Evolutionary conservation across 2,888 invertebrate species (phyloP).

Genomic region (Agelastica alni): DNA sequence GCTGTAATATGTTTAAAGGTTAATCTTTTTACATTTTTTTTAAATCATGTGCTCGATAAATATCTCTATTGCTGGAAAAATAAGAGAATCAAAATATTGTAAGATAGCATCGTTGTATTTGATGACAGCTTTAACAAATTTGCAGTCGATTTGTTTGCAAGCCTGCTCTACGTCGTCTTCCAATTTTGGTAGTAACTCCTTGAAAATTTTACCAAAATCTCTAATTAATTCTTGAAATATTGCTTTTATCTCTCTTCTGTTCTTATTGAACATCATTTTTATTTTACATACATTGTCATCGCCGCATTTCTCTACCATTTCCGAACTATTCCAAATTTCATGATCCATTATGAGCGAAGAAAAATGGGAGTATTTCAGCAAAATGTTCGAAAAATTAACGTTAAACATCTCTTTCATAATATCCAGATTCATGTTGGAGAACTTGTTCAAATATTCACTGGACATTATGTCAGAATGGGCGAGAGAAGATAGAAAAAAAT

Average conservation of each 20-base stretch:
- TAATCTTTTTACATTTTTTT: no score
- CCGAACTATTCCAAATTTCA: conserved; percentile 9
- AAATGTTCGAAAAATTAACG: not conserved
- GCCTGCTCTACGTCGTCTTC: not conserved
- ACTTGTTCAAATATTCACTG: no score
- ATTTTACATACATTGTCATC: conserved; percentile 8
- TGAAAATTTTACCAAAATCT: not conserved
- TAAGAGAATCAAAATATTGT: not conserved
- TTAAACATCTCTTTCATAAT: not conserved
- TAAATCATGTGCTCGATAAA: no score
- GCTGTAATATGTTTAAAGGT: no score
- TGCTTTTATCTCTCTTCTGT: conserved; percentile 1
- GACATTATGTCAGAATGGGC: no score
- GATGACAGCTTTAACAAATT: conserved; percentile 11
- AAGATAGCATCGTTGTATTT: not conserved
- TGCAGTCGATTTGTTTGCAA: conserved; percentile 22
- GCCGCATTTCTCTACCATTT: conserved; percentile 13
- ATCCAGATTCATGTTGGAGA: no score
- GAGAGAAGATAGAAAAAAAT: no score
- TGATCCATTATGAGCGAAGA: conserved; percentile 16
- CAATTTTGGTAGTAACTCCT: conserved; percentile 7
- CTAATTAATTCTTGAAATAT: conserved; percentile 6
- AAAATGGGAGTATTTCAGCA: not conserved
- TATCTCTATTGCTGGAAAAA: not conserved
- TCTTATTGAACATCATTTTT: conserved; percentile 3